Conservation (phyloP, 2,888 invertebrate species). For the Tolmerus cingulatus region DNA sequence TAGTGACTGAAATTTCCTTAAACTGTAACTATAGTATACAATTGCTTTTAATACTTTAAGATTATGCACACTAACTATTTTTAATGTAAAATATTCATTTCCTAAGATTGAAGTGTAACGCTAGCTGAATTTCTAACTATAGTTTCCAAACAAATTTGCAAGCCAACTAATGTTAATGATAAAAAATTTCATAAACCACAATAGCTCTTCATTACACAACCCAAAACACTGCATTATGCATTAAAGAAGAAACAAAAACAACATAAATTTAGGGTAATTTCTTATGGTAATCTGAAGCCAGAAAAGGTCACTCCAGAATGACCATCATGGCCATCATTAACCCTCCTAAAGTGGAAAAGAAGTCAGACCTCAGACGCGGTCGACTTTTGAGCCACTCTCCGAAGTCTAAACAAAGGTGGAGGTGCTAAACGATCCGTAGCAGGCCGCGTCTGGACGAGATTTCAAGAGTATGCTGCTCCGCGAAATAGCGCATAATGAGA, state of each 20-base stretch:
- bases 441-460: not conserved
- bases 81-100: not conserved
- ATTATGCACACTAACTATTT: not conserved
- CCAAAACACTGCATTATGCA: not conserved
- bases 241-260: not conserved
- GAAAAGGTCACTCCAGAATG: not conserved
- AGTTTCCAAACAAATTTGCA: not conserved
- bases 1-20: no score
- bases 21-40: no score
- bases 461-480: not conserved
- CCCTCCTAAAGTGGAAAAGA: not conserved
- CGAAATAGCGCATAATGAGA: not conserved
- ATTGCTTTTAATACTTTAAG: no score
- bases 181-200: not conserved
- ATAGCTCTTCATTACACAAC: not conserved
- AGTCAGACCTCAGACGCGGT: not conserved
- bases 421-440: constrained; percentile 10
- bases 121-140: not conserved
- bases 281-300: not conserved
- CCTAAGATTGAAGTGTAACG: not conserved
- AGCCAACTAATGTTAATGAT: not conserved
- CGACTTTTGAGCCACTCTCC: not conserved
- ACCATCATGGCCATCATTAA: not conserved
- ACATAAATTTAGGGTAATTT: not conserved
- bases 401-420: not conserved